Conservation (phyloP, 2,113 vertebrate genomes). For the Ciconia boyciana region DNA sequence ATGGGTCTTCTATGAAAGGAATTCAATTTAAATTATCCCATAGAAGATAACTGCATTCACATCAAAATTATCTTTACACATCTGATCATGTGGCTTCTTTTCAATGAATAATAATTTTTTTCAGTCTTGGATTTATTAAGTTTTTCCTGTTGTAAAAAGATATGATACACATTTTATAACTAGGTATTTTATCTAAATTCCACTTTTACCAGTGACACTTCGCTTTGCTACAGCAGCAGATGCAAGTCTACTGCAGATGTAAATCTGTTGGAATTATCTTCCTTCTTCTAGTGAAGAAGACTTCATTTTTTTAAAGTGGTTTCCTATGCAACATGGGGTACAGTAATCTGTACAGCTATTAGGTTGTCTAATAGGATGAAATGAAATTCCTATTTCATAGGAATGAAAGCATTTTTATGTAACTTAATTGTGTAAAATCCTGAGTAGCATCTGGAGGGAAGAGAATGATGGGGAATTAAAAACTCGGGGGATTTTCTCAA, state of each 20-base stretch:
- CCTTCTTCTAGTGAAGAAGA: neutral
- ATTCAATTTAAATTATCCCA: constrained; percentile 19
- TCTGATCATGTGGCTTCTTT: neutral
- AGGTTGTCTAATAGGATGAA: constrained; percentile 34
- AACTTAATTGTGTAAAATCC: constrained; percentile 73
- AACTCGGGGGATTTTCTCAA: constrained; percentile 47
- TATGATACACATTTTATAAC: neutral
- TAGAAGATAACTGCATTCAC: neutral
- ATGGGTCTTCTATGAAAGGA: neutral
- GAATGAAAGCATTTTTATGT: constrained; percentile 67
- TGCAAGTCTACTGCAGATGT: neutral
- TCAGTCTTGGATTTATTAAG: neutral
- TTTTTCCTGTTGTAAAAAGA: neutral
- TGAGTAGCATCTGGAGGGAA: constrained; percentile 57
- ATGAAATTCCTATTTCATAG: constrained; percentile 27
- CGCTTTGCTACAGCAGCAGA: neutral
- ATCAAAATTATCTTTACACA: constrained; percentile 13
- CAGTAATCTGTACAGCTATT: constrained; percentile 61
- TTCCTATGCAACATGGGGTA: constrained; percentile 23
- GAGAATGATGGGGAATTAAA: constrained; percentile 56
- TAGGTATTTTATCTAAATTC: constrained; percentile 42
- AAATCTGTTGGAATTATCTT: constrained; percentile 31
- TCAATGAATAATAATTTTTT: neutral
- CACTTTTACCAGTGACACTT: neutral
- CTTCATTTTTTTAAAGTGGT: neutral